These are phyloP conservation scores for Heliornis fulica DNA, from an alignment of 2,113 vertebrate species.

Conservation along the genomic window DNA sequence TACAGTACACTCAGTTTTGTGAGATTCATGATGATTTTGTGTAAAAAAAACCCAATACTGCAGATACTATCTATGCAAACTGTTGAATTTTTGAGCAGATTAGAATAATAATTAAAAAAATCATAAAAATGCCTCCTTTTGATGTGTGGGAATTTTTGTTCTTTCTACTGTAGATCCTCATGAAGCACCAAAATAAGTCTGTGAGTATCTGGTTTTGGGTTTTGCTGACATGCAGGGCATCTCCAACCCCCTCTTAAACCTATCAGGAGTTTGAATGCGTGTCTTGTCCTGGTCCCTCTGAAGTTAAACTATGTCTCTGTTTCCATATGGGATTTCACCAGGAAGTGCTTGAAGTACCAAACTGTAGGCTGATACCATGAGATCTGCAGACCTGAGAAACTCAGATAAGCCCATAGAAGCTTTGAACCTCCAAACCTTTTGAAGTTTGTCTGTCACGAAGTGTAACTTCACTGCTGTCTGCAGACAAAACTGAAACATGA, in stretches of 20 bases:
- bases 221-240: background rate
- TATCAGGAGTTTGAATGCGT: background rate
- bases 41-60: background rate
- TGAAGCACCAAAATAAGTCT: background rate
- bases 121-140: background rate
- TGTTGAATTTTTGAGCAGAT: background rate
- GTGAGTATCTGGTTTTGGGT: background rate
- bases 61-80: background rate
- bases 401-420: constrained; percentile 41
- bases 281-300: background rate
- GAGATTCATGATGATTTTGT: background rate
- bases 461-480: background rate
- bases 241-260: background rate
- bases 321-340: constrained; percentile 22
- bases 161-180: background rate
- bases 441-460: constrained; percentile 23
- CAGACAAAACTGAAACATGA: background rate
- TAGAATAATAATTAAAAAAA: background rate
- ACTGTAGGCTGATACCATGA: constrained; percentile 33
- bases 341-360: constrained; percentile 33
- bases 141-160: background rate
- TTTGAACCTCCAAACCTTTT: constrained; percentile 41
- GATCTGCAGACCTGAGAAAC: constrained; percentile 42
- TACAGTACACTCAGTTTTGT: background rate
- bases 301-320: constrained; percentile 1